Percentiles rank a stretch among this genome's conserved stretches.
phyloP scores from a whole-genome alignment of 1,140 invertebrate genomes.

The Caenorhabditis tropicalis region DNA sequence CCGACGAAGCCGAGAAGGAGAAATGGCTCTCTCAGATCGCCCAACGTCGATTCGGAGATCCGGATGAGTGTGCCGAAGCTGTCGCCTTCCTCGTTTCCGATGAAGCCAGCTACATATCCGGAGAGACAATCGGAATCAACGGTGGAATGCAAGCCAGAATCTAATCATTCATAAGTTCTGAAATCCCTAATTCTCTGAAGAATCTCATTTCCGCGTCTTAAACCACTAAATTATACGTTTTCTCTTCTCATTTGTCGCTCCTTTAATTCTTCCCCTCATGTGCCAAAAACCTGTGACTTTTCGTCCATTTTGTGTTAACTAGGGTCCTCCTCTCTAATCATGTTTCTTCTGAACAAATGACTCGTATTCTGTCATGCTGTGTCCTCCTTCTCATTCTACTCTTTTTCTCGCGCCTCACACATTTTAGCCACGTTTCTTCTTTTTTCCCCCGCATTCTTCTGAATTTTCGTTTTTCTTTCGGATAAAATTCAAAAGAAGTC shows the following conservation, averaged over 20 bases:
- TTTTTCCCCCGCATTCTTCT: too few relatives aligned
- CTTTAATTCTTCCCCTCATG: not conserved
- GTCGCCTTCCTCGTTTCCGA: constrained; percentile 87
- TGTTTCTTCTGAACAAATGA: not conserved
- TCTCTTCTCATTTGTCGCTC: not conserved
- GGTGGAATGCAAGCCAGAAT: constrained; percentile 82
- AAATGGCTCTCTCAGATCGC: constrained; percentile 57
- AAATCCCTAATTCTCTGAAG: not conserved
- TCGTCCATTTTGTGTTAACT: not conserved
- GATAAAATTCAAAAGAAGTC: not conserved
- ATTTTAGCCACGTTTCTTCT: constrained; percentile 1
- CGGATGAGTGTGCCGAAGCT: constrained; percentile 82
- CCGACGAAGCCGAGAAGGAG: constrained; percentile 45
- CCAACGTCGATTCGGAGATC: constrained; percentile 76
- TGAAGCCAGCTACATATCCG: constrained; percentile 90
- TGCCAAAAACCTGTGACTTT: constrained; percentile 15
- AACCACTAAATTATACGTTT: not conserved
- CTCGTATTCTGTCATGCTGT: constrained; percentile 28
- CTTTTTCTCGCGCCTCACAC: not conserved
- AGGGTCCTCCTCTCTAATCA: not conserved
- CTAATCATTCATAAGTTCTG: constrained; percentile 59
- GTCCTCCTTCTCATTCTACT: not conserved
- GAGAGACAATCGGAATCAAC: constrained; percentile 84
- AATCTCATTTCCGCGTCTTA: not conserved
- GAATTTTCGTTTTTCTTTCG: too few relatives aligned